Evolutionary conservation across 2,113 vertebrate genomes (phyloP).

Genomic region (Laterallus jamaicensis): DNA sequence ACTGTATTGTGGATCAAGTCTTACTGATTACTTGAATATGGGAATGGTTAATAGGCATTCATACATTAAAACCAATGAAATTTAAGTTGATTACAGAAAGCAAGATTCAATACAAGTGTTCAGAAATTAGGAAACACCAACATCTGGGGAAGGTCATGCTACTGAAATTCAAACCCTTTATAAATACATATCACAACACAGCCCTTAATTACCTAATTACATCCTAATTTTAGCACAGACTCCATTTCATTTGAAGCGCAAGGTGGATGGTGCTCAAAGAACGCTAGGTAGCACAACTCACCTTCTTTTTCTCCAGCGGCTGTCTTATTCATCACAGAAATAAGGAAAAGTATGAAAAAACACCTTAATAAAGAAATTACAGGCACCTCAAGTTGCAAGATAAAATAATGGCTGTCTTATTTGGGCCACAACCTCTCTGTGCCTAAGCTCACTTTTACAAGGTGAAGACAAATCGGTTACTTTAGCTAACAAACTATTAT

Average conservation of each 20-base stretch:
- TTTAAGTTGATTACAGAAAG: not conserved
- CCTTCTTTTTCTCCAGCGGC: not conserved
- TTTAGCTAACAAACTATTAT: not conserved
- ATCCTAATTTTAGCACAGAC: not conserved
- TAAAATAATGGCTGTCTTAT: not conserved
- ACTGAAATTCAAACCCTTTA: not conserved
- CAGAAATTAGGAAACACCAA: not conserved
- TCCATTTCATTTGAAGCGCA: not conserved
- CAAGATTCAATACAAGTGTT: not conserved
- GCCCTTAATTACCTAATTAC: not conserved
- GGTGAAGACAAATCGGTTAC: not conserved
- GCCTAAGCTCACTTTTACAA: not conserved
- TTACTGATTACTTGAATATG: not conserved
- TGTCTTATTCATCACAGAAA: not conserved
- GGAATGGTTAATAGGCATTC: not conserved
- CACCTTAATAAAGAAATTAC: not conserved
- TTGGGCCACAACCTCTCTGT: not conserved
- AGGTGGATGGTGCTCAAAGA: not conserved
- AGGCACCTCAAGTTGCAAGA: not conserved
- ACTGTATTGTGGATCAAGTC: no score
- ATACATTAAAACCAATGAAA: not conserved
- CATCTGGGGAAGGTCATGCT: not conserved
- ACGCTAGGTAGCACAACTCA: rapidly evolving
- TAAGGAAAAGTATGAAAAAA: not conserved
- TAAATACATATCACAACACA: not conserved